These are phyloP conservation scores for Autographa pulchrina DNA, from an alignment of 2,888 invertebrate species.

Conservation along the genomic window DNA sequence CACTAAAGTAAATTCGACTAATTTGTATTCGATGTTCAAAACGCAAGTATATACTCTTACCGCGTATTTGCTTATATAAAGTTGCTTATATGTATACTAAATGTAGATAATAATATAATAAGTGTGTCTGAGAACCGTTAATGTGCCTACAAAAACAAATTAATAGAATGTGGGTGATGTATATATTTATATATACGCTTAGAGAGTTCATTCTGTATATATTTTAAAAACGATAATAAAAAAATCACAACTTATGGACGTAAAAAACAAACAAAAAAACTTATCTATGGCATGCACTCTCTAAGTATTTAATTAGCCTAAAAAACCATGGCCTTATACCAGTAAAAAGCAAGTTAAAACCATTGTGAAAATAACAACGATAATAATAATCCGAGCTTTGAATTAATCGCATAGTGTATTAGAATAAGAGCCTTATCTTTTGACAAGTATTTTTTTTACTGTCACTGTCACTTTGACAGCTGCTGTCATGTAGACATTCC, in stretches of 20 bases:
- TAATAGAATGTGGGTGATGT: constrained; percentile 49
- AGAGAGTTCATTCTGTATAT: constrained; percentile 28
- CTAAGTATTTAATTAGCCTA: constrained; percentile 34
- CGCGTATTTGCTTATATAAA: constrained; percentile 51
- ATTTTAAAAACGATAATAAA: not conserved
- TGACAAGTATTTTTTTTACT: constrained; percentile 19
- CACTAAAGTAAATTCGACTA: constrained; percentile 36
- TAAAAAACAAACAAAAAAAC: not conserved
- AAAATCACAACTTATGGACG: not conserved
- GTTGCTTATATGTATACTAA: constrained; percentile 45
- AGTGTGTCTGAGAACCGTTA: constrained; percentile 53
- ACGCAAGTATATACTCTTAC: constrained; percentile 49
- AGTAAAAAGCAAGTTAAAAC: constrained; percentile 30
- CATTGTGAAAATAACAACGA: constrained; percentile 40
- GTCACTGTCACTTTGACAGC: not conserved
- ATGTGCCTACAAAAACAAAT: constrained; percentile 59
- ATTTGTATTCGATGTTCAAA: constrained; percentile 50
- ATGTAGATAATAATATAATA: constrained; percentile 42
- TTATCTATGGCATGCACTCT: constrained; percentile 29
- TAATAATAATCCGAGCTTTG: constrained; percentile 39
- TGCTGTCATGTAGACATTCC: no score
- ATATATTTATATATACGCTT: constrained; percentile 49
- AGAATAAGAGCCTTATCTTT: constrained; percentile 4
- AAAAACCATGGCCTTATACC: constrained; percentile 42
- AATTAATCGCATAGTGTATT: constrained; percentile 31